Evolutionary conservation across 2,797 vertebrate species (phyloP), one percentile per base, ranked within the genome.

Genomic region (Hyperoplus immaculatus): DNA sequence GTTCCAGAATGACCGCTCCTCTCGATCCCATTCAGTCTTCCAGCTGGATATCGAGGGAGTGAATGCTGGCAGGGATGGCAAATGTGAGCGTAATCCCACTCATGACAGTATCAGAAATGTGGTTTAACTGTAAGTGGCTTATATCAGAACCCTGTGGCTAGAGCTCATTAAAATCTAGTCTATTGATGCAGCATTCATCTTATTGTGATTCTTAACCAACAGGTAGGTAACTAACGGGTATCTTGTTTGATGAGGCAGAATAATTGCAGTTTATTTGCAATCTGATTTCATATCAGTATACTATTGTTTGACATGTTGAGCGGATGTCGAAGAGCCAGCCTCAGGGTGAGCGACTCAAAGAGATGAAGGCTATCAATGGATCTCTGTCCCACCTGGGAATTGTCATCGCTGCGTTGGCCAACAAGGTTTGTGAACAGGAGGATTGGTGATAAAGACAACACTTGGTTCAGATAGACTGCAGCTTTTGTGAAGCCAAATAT

Each of bases 291-390:
- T n/a, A 18, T 21, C 21, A 21, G 21, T 21, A 29, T 74, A 4
- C 13, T 29, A 38, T 13, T 39, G 1, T 49, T 21, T 29, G 38
- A 57, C 7, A n/a, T 58, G 4, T 36, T 8, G 97, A 98, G 88
- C 91, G 97, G 0, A 93, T 98, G 78, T 54, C 96, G 72, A 96
- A 96, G 92, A 97, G 94, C 57, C 94, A 90, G 80, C 96, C 95
- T 13, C 95, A 95, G 54, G 96, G 96, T 0, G 97, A 98, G 1
- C 93, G 97, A 0, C 96, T 98, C 58, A 96, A 96, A 54, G 97
- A 98, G 87, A 97, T 97, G 60, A 97, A 97, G 0, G 93, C 96
- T 75, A 98, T 98, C 82, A 98, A 98, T 82, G 87, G 95, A 85
- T 97, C 97, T 5, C 94, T 98, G 55, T 96, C 97, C 63, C 95